These are phyloP conservation scores for Aurelia sp. DNA, from an alignment of 30 jellyfish, hydroid and myxozoan species.

Conservation along the genomic window DNA sequence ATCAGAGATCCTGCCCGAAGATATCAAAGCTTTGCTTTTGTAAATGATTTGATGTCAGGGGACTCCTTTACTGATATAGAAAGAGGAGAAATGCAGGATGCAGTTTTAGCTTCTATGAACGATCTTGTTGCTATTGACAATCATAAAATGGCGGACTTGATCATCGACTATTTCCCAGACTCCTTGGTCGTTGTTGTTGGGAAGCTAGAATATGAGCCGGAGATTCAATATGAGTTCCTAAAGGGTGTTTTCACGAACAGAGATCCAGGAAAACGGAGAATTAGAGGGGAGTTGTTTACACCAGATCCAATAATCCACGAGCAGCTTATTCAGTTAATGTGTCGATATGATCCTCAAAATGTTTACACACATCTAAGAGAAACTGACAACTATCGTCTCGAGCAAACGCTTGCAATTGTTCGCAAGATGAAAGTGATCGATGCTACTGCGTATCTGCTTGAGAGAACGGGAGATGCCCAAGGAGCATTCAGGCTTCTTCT, in stretches of 20 bases:
- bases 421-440: conserved; percentile 73
- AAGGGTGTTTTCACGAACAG: conserved; percentile 85
- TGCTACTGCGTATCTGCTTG: conserved; percentile 92
- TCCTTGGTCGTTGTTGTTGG: conserved; percentile 74
- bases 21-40: conserved; percentile 69
- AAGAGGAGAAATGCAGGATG: conserved; percentile 77
- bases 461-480: conserved; percentile 90
- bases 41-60: conserved; percentile 69
- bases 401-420: conserved; percentile 86
- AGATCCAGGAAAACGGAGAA: conserved; percentile 47
- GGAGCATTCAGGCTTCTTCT: conserved; percentile 84
- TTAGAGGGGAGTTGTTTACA: conserved; percentile 14
- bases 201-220: conserved; percentile 68
- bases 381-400: conserved; percentile 88
- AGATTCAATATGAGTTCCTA: conserved; percentile 74
- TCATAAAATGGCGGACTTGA: conserved; percentile 78
- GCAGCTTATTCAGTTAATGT: conserved; percentile 88
- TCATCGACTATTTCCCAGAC: conserved; percentile 66
- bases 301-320: conserved; percentile 81
- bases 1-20: conserved; percentile 89
- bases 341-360: conserved; percentile 81
- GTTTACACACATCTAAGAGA: conserved; percentile 83
- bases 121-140: conserved; percentile 86
- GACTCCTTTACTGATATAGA: conserved; percentile 96
- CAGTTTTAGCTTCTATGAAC: conserved; percentile 72